Evolutionary conservation across 2,888 invertebrate genomes (phyloP), one percentile per base, ranked within the genome.

Genomic region (Diarsia dahlii): DNA sequence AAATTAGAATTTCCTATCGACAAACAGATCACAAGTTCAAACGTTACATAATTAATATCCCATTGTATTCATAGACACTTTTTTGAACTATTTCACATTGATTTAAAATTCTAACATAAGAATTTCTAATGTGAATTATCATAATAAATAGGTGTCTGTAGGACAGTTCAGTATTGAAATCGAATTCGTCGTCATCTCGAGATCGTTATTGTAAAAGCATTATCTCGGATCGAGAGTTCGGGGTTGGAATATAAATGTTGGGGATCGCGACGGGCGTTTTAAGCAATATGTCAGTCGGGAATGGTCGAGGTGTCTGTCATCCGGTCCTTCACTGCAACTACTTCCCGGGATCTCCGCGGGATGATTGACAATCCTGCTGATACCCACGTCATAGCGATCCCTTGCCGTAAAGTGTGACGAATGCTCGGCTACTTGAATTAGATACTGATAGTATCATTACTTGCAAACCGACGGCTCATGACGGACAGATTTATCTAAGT

Each of bases 201-300:
- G 93, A 91, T 93, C 94, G 94, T 94, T 95, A 95, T 95, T 95
- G 95, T 95, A 95, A 95, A 95, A 92, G 94, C 95, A 94, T 95
- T 95, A 95, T 95, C 95, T 93, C 88, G 91, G 93, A 94, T 94
- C 94, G 91, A 85, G 88, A 89, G 91, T 90, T 91, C 92, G 92
- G 87, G 91, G 73, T 80, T 87, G 89, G 95, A 95, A 95, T 96
- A 95, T 94, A 95, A 96, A 96, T 95, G 94, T 90, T 78, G 88
- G 91, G 92, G 91, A 90, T 91, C 89, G 88, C 54, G 84, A 87
- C 85, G 88, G 91, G 89, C 91, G 92, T 91, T 94, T 90, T 84
- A 87, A 91, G 94, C 94, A 95, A 95, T 96, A 95, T 95, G 95
- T 95, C 95, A 95, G 90, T 79, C 82, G 88, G 85, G 86, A 81